Base-by-base conservation (phyloP, 2,113 vertebrate genomes). In the Xenopus laevis region DNA sequence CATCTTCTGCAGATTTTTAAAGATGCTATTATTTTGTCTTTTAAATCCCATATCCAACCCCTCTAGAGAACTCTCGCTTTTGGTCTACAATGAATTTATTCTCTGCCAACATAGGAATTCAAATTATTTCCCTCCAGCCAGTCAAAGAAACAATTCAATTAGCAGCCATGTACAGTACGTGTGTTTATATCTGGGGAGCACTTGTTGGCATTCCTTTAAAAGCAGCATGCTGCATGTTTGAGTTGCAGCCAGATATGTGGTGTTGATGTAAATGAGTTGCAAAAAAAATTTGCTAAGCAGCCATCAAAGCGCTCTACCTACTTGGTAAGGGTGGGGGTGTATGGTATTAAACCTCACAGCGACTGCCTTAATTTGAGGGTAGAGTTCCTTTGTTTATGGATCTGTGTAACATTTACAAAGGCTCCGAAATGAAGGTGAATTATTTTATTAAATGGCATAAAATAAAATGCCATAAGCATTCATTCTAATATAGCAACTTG, bases 71-170 rank as follows among this genome's bases (percentile, higher is more conserved):
- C n/a, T n/a, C n/a, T n/a, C n/a, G 10, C 15, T 57, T 65, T 57
- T 47, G 33, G n/a, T 4, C 8, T 18, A 13, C 20, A 16, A 66
- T 65, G 57, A 44, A 58, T 73, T 73, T 23, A 10, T 72, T 57
- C 21, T 55, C 45, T 45, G 46, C 60, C n/a, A 33, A 53, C 20
- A 33, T 4, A 64, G 10, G 50, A 17, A 57, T 46, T 13, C 12
- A 73, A n/a, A n/a, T n/a, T 65, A 44, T 73, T 65, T 46, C 16
- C 20, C 71, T 21, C 53, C 16, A 23, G 71, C 18, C 66, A 66
- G 66, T 73, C 58, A 59, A 55, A 47, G 44, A 45, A 10, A 73
- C 65, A 65, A n/a, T 18, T 46, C 10, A 59, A 66, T 66, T 65
- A 57, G 16, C 40, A 3, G 27, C 18, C 50, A 73, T n/a, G 50